Conservation (phyloP, 2,888 invertebrate species). For the Himalopsyche kuldschensis region DNA sequence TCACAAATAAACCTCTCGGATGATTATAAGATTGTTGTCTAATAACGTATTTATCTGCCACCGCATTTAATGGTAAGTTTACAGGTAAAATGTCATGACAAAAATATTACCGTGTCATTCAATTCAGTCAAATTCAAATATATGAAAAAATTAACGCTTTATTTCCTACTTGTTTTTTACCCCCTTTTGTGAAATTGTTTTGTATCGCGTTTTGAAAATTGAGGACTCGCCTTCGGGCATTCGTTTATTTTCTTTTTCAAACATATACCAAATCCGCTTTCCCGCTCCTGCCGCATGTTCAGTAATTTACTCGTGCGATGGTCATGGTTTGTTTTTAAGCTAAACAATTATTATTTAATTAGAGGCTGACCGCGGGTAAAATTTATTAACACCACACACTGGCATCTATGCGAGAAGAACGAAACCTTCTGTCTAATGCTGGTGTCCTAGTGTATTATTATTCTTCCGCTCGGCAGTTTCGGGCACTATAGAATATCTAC, state of each 20-base stretch:
- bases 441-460: background rate
- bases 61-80: no score
- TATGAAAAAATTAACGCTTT: no score
- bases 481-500: background rate
- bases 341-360: slow-evolving; percentile 38
- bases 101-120: no score
- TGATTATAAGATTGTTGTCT: no score
- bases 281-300: slow-evolving; percentile 1
- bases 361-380: slow-evolving; percentile 29
- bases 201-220: background rate
- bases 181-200: no score
- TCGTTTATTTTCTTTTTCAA: slow-evolving; percentile 9
- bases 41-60: no score
- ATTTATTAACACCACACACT: slow-evolving; percentile 28
- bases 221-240: background rate
- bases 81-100: no score
- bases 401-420: background rate
- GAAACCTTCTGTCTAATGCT: background rate
- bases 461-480: background rate
- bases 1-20: no score
- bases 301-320: slow-evolving; percentile 29
- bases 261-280: slow-evolving; percentile 19
- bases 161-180: no score
- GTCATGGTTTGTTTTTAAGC: slow-evolving; percentile 34
- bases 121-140: no score